phyloP scores from a whole-genome alignment of 2,797 vertebrate genomes.

The Aselliscus stoliczkanus region DNA sequence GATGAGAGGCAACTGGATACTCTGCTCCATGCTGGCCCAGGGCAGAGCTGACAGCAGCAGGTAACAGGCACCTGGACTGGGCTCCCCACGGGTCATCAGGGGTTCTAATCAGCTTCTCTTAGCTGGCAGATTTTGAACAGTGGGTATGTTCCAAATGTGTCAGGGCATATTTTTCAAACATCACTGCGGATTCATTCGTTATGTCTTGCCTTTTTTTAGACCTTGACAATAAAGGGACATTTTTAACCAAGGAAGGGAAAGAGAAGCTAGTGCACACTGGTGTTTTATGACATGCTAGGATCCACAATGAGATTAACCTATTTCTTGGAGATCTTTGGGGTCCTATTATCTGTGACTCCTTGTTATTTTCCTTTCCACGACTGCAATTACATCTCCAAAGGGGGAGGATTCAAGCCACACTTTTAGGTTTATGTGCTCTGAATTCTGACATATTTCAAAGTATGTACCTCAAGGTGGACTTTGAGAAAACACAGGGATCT shows the following conservation, averaged over 20 bases:
- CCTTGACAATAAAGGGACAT: conserved; percentile 61
- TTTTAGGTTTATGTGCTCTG: not conserved
- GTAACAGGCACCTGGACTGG: conserved; percentile 48
- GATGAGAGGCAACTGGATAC: not conserved
- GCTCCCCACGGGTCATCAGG: not conserved
- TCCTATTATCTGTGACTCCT: conserved; percentile 7
- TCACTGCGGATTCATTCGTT: conserved; percentile 64
- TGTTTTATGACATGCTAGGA: conserved; percentile 57
- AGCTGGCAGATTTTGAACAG: conserved; percentile 68
- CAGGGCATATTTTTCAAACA: conserved; percentile 74
- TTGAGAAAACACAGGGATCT: not conserved
- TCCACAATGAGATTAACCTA: conserved; percentile 55
- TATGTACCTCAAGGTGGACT: not conserved
- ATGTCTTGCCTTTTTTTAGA: conserved; percentile 67
- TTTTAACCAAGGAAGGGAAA: conserved; percentile 59
- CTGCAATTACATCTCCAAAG: conserved; percentile 27
- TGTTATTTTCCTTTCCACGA: conserved; percentile 7
- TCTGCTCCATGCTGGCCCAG: not conserved
- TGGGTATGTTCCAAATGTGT: conserved; percentile 75
- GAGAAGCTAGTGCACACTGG: conserved; percentile 36
- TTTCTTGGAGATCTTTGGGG: conserved; percentile 52
- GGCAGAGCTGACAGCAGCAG: conserved; percentile 50
- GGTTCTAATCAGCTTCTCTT: conserved; percentile 57
- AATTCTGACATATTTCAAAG: conserved; percentile 32
- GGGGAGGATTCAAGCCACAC: not conserved